Percentiles rank a stretch among this genome's conserved stretches.
Evolutionary conservation across 2,797 vertebrate genomes (phyloP).

Genomic region (Scolopax bukidnonensis): DNA sequence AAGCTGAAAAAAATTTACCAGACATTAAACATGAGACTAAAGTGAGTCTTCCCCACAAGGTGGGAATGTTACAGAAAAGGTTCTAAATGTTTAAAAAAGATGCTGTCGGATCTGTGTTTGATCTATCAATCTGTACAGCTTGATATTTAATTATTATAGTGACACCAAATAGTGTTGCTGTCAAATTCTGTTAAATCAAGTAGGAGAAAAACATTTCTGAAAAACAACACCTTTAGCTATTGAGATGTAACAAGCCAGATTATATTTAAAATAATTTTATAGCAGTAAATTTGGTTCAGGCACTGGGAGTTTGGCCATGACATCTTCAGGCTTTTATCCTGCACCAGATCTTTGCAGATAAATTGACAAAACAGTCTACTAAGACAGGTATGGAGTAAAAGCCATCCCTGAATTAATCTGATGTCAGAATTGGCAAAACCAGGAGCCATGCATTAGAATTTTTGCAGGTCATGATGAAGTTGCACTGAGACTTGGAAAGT

Average conservation of each 20-base stretch:
- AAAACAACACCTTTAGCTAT: neutral
- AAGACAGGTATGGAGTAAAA: neutral
- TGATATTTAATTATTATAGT: neutral
- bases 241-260: neutral
- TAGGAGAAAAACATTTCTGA: neutral
- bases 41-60: neutral
- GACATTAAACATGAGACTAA: neutral
- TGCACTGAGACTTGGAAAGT: neutral
- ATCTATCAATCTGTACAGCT: neutral
- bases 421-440: neutral
- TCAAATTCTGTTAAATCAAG: neutral
- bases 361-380: neutral
- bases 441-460: neutral
- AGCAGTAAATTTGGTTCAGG: neutral
- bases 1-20: conserved; percentile 80
- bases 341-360: neutral
- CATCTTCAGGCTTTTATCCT: neutral
- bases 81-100: neutral
- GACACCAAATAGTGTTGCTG: neutral
- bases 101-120: neutral
- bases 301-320: neutral
- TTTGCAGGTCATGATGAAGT: neutral
- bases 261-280: neutral
- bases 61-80: neutral
- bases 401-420: neutral